Base-by-base conservation (phyloP, 2,888 invertebrate genomes). In the Ochlodes sylvanus region DNA sequence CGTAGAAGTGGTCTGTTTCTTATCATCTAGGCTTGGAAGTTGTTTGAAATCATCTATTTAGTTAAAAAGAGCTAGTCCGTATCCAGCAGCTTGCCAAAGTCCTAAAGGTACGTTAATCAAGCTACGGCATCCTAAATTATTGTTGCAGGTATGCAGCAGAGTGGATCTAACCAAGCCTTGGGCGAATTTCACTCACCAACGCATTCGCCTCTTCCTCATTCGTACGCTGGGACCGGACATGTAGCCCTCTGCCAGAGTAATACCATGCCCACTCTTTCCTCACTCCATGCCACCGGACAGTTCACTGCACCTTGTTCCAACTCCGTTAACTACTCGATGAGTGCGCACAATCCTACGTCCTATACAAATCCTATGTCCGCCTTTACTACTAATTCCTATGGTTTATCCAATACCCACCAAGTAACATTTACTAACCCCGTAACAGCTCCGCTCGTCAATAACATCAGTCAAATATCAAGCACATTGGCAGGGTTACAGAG, bases 151-250 rank as follows among this genome's bases (percentile, higher is more conserved):
- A 94, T 96, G 83, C 94, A 96, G 79, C 94, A 95, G 72, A 96
- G 96, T 81, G 95, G 95, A 72, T 96, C 95, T 76, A 96, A 95
- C 80, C 96, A 96, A 90, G 96, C 95, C 70, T 88, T 96, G 75
- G 95, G 96, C 76, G 96, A 95, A 75, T 95, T 92, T 79, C 95
- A 94, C 80, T 95, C 95, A 66, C 95, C 94, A 77, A 88, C 95
- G 89, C 85, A 94, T 82, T 85, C 95, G 86, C 92, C 95, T 82
- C 83, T 94, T 88, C 91, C 94, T 73, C 92, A 95, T 88, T 87
- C 94, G 80, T 90, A 95, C 88, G 83, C 92, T 87, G 78, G 84
- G 54, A 75, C 89, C 75, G 89, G 90, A 69, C 90, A 90, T 79
- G 83, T 88, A 67, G 87, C 86, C 72, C 89, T 92, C 75, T 95